Base-by-base conservation (phyloP, 2,113 vertebrate species). In the Maccullochella peelii region DNA sequence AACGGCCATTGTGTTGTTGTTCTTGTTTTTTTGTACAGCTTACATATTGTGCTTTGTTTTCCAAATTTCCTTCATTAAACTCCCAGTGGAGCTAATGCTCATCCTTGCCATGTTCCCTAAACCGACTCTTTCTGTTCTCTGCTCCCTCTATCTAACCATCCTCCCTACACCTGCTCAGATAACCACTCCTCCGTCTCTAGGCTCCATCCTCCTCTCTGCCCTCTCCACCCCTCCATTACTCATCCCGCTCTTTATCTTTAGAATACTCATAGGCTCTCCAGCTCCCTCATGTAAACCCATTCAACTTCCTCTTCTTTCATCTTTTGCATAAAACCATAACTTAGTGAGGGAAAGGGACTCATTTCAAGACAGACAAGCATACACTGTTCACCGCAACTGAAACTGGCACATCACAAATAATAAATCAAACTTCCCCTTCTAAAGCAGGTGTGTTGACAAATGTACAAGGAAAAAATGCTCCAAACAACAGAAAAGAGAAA, bases 1-100 rank as follows among this genome's bases (percentile, higher is more conserved):
- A 87, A 78, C 44, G 92, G 95, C 95, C 96, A 97, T 97, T 98
- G 96, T 97, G 95, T 94, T 83, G 77, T 89, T 92, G 84, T 91
- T 80, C 21, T 84, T 79, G 87, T 83, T 84, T 79, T 90, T 80
- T 88, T 92, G 87, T 92, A 92, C 88, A 61, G 76, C 77, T 71
- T 75, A 86, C 73, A 80, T 83, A 81, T 80, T 77, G 68, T 81
- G 74, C 85, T 91, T 93, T 80, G 82, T 91, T 90, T 88, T 84
- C 71, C 55, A 86, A 80, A 89, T 88, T 79, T 85, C 77, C 74
- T 81, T 87, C 47, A 80, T 91, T 91, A 79, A 82, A 91, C 52
- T 90, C 88, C 75, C 84, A 55, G 42, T 6, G 47, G 59, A 27
- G 36, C 52, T 6, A 80, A 86, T 10, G 70, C 49, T 88, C 84